phyloP scores from a whole-genome alignment of 2,888 invertebrate genomes.

The Diachrysia chrysitis region DNA sequence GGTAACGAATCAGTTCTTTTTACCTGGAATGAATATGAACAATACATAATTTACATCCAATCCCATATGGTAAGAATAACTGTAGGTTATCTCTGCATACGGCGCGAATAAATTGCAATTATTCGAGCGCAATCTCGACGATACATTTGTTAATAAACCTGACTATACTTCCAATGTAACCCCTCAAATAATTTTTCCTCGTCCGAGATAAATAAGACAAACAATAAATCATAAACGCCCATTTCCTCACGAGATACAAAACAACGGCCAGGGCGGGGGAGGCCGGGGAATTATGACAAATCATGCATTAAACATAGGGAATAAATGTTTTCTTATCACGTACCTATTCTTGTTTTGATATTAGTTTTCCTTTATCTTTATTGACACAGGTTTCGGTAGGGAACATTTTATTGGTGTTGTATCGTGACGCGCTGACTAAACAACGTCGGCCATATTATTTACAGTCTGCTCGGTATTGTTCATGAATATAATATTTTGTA shows the following conservation, averaged over 20 bases:
- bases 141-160: conserved; percentile 82
- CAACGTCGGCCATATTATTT: conserved; percentile 53
- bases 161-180: conserved; percentile 73
- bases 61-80: conserved; percentile 42
- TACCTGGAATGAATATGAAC: conserved; percentile 25
- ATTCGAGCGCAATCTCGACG: conserved; percentile 70
- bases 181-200: conserved; percentile 79
- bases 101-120: conserved; percentile 68
- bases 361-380: conserved; percentile 89
- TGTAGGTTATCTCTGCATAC: conserved; percentile 42
- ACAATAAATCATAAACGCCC: conserved; percentile 86
- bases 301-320: conserved; percentile 90
- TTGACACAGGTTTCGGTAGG: conserved; percentile 87
- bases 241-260: conserved; percentile 85
- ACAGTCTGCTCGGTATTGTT: conserved; percentile 38
- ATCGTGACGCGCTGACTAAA: conserved; percentile 75
- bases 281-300: conserved; percentile 88
- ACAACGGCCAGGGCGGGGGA: conserved; percentile 83
- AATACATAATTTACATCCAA: conserved; percentile 41
- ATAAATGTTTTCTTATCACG: conserved; percentile 90
- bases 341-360: conserved; percentile 89
- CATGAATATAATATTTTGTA: conserved; percentile 35
- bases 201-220: conserved; percentile 86
- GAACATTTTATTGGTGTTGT: conserved; percentile 80
- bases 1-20: conserved; percentile 26